These are phyloP conservation scores for Chrysemys picta DNA, from an alignment of 2,113 vertebrate species.

Conservation along the genomic window DNA sequence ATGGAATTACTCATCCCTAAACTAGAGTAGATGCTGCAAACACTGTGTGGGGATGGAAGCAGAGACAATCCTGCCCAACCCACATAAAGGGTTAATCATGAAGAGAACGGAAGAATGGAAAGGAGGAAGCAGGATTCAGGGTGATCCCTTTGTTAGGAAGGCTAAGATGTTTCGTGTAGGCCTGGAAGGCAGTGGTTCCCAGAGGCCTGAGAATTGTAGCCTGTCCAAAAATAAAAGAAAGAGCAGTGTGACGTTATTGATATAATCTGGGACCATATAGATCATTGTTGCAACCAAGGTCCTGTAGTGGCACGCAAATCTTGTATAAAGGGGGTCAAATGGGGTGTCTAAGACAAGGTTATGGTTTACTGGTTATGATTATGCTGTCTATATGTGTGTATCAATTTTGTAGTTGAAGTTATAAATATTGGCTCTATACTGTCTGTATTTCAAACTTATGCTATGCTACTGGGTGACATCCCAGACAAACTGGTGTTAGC, in stretches of 20 bases:
- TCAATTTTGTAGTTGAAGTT: too few relatives aligned
- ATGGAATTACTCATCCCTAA: not conserved
- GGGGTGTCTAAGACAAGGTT: too few relatives aligned
- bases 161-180: not conserved
- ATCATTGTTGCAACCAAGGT: too few relatives aligned
- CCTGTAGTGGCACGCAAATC: too few relatives aligned
- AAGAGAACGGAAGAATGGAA: not conserved
- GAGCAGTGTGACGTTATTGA: not conserved
- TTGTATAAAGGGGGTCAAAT: too few relatives aligned
- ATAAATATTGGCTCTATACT: too few relatives aligned
- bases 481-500: too few relatives aligned
- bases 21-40: not conserved
- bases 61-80: not conserved
- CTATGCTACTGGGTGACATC: too few relatives aligned
- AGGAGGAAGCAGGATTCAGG: not conserved
- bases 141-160: not conserved
- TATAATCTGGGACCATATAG: too few relatives aligned
- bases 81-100: not conserved
- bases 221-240: not conserved
- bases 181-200: not conserved
- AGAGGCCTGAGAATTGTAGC: not conserved
- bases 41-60: not conserved
- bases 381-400: too few relatives aligned
- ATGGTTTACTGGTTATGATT: too few relatives aligned
- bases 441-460: too few relatives aligned